phyloP scores from a whole-genome alignment of 2,797 vertebrate genomes.

The Ibycter americanus region DNA sequence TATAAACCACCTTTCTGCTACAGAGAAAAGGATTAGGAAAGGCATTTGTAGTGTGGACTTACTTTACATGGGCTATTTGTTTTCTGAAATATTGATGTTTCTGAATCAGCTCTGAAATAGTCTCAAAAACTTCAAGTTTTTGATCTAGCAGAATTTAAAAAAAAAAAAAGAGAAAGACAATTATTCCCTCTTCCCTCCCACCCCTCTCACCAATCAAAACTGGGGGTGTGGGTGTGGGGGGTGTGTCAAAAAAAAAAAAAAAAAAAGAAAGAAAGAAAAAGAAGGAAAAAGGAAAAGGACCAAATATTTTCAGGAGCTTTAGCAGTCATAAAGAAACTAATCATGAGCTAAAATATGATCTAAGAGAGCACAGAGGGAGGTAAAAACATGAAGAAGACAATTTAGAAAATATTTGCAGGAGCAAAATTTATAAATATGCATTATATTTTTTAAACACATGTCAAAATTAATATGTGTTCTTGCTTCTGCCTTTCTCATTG shows the following conservation, averaged over 20 bases:
- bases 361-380: not conserved
- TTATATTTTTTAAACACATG: not conserved
- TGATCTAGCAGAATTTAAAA: not conserved
- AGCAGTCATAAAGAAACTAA: not conserved
- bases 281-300: not conserved
- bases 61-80: not conserved
- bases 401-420: not conserved
- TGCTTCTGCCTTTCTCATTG: not conserved
- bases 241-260: too few relatives aligned
- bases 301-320: not conserved
- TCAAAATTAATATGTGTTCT: not conserved
- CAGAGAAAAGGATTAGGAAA: not conserved
- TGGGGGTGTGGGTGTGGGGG: too few relatives aligned
- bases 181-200: not conserved
- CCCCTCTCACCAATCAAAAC: not conserved
- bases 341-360: not conserved
- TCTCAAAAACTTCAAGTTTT: not conserved
- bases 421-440: not conserved
- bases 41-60: not conserved
- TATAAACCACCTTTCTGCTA: not conserved
- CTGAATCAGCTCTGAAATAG: not conserved
- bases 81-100: not conserved
- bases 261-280: not conserved
- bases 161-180: accelerated
- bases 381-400: not conserved